Base-by-base conservation (phyloP, 2,888 invertebrate genomes). In the Acrobasis suavella region DNA sequence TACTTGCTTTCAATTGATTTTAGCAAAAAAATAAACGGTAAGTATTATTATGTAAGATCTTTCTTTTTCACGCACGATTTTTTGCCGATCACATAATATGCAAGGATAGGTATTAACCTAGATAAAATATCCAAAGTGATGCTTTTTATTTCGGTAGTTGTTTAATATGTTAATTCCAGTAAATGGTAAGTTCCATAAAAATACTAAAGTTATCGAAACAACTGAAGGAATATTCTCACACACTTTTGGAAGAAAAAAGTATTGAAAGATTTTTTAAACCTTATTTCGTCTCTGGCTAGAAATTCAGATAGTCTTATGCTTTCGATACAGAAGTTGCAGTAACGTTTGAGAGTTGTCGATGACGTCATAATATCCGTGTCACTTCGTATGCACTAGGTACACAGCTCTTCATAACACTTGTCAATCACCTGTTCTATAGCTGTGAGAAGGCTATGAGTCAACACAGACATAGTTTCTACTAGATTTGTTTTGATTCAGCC, bases 371-470 rank as follows among this genome's bases (percentile, higher is more conserved):
- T 58, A 63, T 55, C 54, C 62, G 49, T 39, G 55, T 55, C 15
- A 5, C 32, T 8, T 39, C 37, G 49, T 62, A 64, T 63, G 50
- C 64, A 58, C 65, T 14, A n/a, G n/a, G n/a, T n/a, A 42, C 38
- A 15, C 3, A 42, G 22, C 42, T 42, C 66, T 69, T 71, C 72
- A 68, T 63, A 68, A 62, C 69, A 73, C 72, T 69, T 76, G 75
- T 77, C 75, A 71, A 74, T 77, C 80, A 78, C 70, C 71, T 74
- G 74, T 69, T 69, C 49, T 12, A 46, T 32, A 7, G 8, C 32
- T 32, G 32, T 32, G 32, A 32, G 32, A 46, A 6, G 32, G 8
- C 32, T 32, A 7, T 32, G 32, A 32, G 32, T 32, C 15, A 2
- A 50, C 49, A 54, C 32, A 37, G 46, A 46, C 9, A 22, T 60